Base-by-base conservation (phyloP, 2,888 invertebrate species). In the Heteromyza rotundicornis region DNA sequence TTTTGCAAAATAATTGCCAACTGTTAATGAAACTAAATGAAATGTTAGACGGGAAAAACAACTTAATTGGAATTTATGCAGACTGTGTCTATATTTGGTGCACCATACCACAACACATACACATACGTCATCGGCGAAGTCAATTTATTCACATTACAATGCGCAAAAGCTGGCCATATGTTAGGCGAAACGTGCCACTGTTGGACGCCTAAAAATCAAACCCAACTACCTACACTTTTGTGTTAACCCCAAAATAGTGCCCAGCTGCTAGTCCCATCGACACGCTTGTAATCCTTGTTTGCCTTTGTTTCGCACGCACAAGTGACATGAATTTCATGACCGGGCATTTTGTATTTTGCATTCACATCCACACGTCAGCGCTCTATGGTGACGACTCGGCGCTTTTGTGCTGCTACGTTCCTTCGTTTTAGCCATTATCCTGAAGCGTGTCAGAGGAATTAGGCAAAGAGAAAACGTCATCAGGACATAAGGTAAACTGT, bases 291-390 rank as follows among this genome's bases (percentile, higher is more conserved):
- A 35, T 32, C 16, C 17, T 8, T 54, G 32, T 19, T 52, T 32
- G 54, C 36, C 22, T 8, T 52, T 52, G 52, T 52, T 52, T 54
- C 12, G 35, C 54, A 54, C 54, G 54, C 32, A 54, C 54, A 32
- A 35, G 14, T n/a, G 14, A 54, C 54, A 54, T 19, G 14, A 54
- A 14, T 52, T 52, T 52, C 3, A 14, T 51, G n/a, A 14, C n/a
- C 5, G 5, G 23, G 24, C 27, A 16, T 32, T 8, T 32, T 12
- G 32, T n/a, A 40, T 40, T 32, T 19, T 10, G 19, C 52, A 52
- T 7, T 24, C 32, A 23, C 52, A 52, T 3, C 24, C 52, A 52
- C 32, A 52, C 16, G 27, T 27, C n/a, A 23, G 14, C 52, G n/a
- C n/a, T n/a, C n/a, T n/a, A n/a, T n/a, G n/a, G n/a, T n/a, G n/a